Evolutionary conservation across 2,113 vertebrate genomes (phyloP).

Genomic region (Peucedramus taeniatus): DNA sequence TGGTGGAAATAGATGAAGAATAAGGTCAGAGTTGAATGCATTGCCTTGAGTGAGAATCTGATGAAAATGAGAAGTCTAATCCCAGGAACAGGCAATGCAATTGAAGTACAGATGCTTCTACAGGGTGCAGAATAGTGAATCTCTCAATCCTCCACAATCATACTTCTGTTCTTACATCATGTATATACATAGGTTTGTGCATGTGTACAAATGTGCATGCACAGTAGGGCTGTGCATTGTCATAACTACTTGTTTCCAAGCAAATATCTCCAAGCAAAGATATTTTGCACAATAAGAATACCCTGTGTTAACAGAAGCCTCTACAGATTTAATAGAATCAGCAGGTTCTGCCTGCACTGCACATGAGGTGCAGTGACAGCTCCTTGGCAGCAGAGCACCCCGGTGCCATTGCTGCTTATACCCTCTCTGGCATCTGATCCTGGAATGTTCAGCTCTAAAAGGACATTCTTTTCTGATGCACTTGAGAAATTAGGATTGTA

Average conservation of each 20-base stretch:
- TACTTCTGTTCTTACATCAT: not conserved
- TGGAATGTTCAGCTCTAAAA: not conserved
- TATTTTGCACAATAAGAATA: not conserved
- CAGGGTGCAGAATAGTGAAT: not conserved
- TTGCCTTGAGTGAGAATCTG: not conserved
- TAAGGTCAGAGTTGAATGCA: not conserved
- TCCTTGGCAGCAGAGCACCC: not conserved
- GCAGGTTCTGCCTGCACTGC: not conserved
- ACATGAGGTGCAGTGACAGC: fast-evolving
- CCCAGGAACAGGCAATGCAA: not conserved
- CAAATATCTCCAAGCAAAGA: not conserved
- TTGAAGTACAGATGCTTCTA: not conserved
- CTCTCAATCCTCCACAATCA: not conserved
- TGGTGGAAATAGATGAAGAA: not conserved
- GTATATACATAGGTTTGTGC: not conserved
- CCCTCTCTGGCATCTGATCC: not conserved
- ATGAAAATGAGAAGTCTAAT: not conserved
- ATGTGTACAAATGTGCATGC: not conserved
- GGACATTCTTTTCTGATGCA: not conserved
- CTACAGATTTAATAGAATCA: not conserved
- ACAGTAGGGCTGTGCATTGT: not conserved
- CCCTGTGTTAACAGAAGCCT: not conserved
- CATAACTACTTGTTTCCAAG: not conserved
- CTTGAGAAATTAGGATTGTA: not conserved
- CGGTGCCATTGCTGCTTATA: not conserved